Conservation (phyloP, 2,113 vertebrate genomes). For the Sinosuthora webbiana region DNA sequence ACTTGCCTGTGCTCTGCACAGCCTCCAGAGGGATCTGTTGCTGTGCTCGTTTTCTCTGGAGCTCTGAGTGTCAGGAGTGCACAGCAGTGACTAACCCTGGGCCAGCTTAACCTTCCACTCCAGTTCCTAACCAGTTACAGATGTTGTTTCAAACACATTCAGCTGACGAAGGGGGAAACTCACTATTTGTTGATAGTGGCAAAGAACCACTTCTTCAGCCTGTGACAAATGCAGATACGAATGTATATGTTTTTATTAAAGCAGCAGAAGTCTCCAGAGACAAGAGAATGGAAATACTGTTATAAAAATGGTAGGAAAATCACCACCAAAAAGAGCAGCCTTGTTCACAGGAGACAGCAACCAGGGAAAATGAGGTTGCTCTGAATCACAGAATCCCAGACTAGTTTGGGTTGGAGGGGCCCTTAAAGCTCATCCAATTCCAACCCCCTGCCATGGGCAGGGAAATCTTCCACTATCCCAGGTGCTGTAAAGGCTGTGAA, state of each 20-base stretch:
- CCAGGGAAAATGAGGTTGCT: not conserved
- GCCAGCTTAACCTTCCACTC: not conserved
- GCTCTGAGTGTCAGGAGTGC: not conserved
- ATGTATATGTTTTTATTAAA: not conserved
- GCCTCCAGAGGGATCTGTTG: not conserved
- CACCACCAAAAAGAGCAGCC: not conserved
- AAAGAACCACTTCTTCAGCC: constrained; percentile 1
- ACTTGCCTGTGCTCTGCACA: not conserved
- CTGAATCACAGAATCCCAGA: not conserved
- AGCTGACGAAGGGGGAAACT: not conserved
- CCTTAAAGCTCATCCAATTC: not conserved
- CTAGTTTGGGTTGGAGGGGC: not conserved
- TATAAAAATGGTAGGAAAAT: not conserved
- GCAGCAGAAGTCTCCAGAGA: not conserved
- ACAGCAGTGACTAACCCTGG: not conserved
- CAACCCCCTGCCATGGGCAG: not conserved
- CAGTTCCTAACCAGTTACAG: not conserved
- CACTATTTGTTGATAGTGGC: not conserved
- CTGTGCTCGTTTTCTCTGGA: not conserved
- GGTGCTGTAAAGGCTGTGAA: not conserved
- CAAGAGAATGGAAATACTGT: not conserved
- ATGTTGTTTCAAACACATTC: not conserved
- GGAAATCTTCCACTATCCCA: not conserved
- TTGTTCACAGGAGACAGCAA: not conserved
- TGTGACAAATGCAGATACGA: not conserved